Conservation (phyloP, 2,888 invertebrate species). For the Cyaniris semiargus region DNA sequence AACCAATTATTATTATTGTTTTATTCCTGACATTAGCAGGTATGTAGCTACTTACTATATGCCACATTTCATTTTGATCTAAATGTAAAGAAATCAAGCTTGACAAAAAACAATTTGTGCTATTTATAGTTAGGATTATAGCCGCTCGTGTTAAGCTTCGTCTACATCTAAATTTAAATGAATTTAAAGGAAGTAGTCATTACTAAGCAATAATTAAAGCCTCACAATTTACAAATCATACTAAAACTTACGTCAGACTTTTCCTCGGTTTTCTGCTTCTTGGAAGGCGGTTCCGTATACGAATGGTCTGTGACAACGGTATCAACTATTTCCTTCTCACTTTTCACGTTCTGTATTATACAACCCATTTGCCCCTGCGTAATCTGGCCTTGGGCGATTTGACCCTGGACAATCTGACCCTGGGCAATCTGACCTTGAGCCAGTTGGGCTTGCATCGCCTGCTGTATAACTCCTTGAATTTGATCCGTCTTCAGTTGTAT, state of each 20-base stretch:
- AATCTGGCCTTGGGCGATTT: background rate
- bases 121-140: too few species aligned
- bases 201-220: background rate
- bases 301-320: conserved; percentile 62
- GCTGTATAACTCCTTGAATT: conserved; percentile 59
- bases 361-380: conserved; percentile 56
- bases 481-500: conserved; percentile 70
- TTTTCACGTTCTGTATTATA: conserved; percentile 47
- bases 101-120: too few species aligned
- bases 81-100: too few species aligned
- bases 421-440: background rate
- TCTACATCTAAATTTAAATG: too few species aligned
- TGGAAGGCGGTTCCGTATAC: conserved; percentile 66
- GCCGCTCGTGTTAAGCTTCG: too few species aligned
- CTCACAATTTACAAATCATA: background rate
- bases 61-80: too few species aligned
- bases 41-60: background rate
- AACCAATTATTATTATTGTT: background rate
- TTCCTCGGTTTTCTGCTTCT: conserved; percentile 66
- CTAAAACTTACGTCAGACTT: conserved; percentile 55
- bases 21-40: background rate
- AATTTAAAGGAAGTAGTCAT: too few species aligned
- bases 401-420: background rate
- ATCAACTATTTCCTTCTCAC: conserved; percentile 53
- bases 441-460: conserved; percentile 38